These are phyloP conservation scores for Scophthalmus maximus DNA, from an alignment of 2,113 vertebrate species.

Conservation along the genomic window DNA sequence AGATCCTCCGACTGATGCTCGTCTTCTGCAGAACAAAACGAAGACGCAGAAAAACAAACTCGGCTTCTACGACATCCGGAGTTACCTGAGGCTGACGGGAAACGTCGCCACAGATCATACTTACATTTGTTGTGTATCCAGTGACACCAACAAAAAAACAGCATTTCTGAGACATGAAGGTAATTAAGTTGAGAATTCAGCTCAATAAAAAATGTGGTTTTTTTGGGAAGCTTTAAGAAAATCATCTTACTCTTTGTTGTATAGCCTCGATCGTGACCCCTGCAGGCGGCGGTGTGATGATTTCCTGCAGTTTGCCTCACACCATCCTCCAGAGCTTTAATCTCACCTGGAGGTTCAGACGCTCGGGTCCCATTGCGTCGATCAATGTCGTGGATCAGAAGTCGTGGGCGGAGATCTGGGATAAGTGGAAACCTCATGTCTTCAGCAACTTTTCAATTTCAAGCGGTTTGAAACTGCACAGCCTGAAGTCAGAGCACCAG, in stretches of 20 bases:
- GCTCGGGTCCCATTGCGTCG: not conserved
- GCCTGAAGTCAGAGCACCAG: conserved; percentile 7
- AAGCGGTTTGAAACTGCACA: conserved; percentile 2
- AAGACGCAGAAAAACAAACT: not conserved
- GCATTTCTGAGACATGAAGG: conserved; percentile 1
- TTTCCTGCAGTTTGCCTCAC: conserved; percentile 19
- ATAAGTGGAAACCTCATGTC: conserved; percentile 10
- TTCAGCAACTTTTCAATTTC: not conserved
- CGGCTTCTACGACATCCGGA: conserved; percentile 5
- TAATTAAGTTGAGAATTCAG: not conserved
- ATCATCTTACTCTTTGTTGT: not conserved
- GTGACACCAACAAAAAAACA: conserved; percentile 2
- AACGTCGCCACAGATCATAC: not conserved
- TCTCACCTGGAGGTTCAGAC: conserved; percentile 25
- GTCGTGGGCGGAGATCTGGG: not conserved
- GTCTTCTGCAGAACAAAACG: conserved; percentile 5
- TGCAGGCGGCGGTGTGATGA: not conserved
- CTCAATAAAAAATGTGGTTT: too few species aligned
- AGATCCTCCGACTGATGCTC: not conserved
- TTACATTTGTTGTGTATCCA: not conserved
- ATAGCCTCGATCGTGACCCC: not conserved
- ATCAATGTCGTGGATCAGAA: not conserved
- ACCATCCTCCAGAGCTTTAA: not conserved
- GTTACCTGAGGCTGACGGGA: not conserved
- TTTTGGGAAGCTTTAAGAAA: not conserved